Evolutionary conservation across 2,888 invertebrate genomes (phyloP).

Genomic region (Hydriomena furcata): DNA sequence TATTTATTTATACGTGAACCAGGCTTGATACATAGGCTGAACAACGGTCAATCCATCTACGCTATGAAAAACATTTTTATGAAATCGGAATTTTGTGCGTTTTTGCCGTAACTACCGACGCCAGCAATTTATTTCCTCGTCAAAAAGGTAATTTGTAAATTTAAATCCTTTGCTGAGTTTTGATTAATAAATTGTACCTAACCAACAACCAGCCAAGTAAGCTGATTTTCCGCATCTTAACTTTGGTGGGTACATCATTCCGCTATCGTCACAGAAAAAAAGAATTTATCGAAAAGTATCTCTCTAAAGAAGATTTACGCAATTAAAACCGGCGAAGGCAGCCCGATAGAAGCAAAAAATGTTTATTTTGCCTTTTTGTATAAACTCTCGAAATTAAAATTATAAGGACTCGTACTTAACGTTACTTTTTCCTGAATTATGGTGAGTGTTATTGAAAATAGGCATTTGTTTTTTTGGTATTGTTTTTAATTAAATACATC

Average conservation of each 20-base stretch:
- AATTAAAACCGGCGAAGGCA: slow-evolving; percentile 66
- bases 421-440: slow-evolving; percentile 18
- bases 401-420: slow-evolving; percentile 26
- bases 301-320: slow-evolving; percentile 70
- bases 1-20: slow-evolving; percentile 24
- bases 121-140: slow-evolving; percentile 13
- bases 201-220: slow-evolving; percentile 50
- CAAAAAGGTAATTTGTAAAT: slow-evolving; percentile 1
- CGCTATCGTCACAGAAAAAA: slow-evolving; percentile 53
- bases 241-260: slow-evolving; percentile 47
- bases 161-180: slow-evolving; percentile 13
- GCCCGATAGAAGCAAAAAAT: slow-evolving; percentile 53
- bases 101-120: slow-evolving; percentile 3
- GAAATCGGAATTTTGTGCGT: neutral
- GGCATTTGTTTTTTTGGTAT: slow-evolving; percentile 13
- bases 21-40: slow-evolving; percentile 28
- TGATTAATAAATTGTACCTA: slow-evolving; percentile 26
- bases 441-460: slow-evolving; percentile 11
- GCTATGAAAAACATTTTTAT: slow-evolving; percentile 27
- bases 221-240: slow-evolving; percentile 59
- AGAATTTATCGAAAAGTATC: slow-evolving; percentile 61
- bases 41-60: slow-evolving; percentile 28
- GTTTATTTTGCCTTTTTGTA: slow-evolving; percentile 55
- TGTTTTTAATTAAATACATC: slow-evolving; percentile 5
- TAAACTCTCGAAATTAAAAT: slow-evolving; percentile 44